Conservation (phyloP, 2,113 vertebrate genomes). For the Phoenicopterus ruber region DNA sequence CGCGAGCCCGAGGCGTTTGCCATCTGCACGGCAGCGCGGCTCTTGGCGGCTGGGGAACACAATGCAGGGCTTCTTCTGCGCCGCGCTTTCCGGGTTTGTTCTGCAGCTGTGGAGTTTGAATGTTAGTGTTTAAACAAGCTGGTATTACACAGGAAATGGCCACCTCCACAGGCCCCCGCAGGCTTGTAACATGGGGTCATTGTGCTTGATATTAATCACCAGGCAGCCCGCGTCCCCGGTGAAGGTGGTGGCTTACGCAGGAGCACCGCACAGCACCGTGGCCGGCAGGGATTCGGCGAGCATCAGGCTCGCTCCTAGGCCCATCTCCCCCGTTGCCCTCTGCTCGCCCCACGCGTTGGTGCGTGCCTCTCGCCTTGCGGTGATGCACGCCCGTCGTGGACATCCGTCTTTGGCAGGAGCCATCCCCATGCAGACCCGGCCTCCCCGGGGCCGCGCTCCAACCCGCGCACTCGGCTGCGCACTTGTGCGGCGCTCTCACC, state of each 20-base stretch:
- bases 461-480: neutral
- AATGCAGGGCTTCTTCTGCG: conserved; percentile 76
- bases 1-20: conserved; percentile 48
- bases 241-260: conserved; percentile 51
- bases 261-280: neutral
- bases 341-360: accelerated
- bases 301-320: neutral
- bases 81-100: conserved; percentile 77
- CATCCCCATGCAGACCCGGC: neutral
- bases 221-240: conserved; percentile 62
- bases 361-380: neutral
- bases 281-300: accelerated
- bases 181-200: conserved; percentile 78
- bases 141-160: conserved; percentile 83
- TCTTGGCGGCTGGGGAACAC: conserved; percentile 57
- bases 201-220: conserved; percentile 79
- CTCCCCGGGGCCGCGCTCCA: accelerated
- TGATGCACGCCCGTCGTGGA: accelerated
- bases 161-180: conserved; percentile 78
- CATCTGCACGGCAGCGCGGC: conserved; percentile 63
- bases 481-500: neutral
- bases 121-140: conserved; percentile 84
- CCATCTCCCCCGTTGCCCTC: neutral
- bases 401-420: neutral
- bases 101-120: conserved; percentile 79